Evolutionary conservation across 2,888 invertebrate species (phyloP).

Genomic region (Salticus scenicus): DNA sequence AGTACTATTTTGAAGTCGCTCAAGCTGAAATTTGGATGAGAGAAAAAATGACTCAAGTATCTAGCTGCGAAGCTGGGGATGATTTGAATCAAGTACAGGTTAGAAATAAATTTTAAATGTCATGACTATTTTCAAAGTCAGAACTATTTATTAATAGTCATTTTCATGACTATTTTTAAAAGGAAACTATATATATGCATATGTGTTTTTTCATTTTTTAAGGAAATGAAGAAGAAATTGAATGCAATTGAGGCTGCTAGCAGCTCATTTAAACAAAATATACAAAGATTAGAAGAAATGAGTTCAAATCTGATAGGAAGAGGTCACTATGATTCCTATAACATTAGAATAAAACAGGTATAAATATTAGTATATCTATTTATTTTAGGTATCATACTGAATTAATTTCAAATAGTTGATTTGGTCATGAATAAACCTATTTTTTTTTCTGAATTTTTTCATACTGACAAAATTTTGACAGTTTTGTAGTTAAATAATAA

Average conservation of each 20-base stretch:
- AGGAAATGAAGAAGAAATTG: slow-evolving; percentile 85
- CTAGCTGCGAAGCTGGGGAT: slow-evolving; percentile 87
- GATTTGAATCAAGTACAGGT: slow-evolving; percentile 89
- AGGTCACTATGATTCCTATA: slow-evolving; percentile 86
- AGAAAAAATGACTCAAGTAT: slow-evolving; percentile 86
- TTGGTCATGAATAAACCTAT: too few species aligned
- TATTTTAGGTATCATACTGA: too few species aligned
- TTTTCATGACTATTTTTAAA: background rate
- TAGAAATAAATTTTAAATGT: background rate
- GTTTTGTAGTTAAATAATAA: too few species aligned
- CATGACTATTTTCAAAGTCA: background rate
- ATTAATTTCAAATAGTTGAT: too few species aligned
- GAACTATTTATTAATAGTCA: too few species aligned
- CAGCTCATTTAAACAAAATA: slow-evolving; percentile 83
- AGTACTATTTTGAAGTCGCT: slow-evolving; percentile 90
- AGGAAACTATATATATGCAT: background rate
- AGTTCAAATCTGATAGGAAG: slow-evolving; percentile 80
- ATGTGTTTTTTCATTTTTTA: slow-evolving; percentile 29
- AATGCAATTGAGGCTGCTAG: slow-evolving; percentile 89
- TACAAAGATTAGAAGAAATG: slow-evolving; percentile 83
- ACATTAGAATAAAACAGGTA: slow-evolving; percentile 79
- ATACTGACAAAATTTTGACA: too few species aligned
- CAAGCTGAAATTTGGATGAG: slow-evolving; percentile 94
- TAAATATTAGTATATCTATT: too few species aligned
- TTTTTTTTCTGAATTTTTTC: too few species aligned